Conservation (phyloP, 2,113 vertebrate species). For the Conger conger region DNA sequence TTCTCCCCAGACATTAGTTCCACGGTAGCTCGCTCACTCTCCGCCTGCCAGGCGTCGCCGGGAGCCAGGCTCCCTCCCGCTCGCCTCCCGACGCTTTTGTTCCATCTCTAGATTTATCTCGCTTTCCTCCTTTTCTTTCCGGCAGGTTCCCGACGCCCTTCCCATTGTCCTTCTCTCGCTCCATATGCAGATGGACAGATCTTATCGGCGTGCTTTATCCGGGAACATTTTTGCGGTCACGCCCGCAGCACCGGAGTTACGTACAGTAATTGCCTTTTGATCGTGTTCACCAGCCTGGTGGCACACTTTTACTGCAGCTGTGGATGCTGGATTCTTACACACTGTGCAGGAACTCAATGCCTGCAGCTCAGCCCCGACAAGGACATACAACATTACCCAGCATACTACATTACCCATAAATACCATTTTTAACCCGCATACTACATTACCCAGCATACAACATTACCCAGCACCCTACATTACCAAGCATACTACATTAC, state of each 20-base stretch:
- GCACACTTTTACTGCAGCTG: neutral
- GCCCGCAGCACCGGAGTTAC: neutral
- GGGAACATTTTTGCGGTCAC: too few species aligned
- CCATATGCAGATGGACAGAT: constrained; percentile 22
- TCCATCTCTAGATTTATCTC: constrained; percentile 32
- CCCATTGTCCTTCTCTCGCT: constrained; percentile 23
- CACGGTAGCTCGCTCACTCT: neutral
- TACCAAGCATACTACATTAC: too few species aligned
- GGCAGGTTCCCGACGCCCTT: constrained; percentile 29
- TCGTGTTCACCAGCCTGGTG: neutral
- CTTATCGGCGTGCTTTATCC: neutral
- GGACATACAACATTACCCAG: too few species aligned
- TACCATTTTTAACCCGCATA: too few species aligned
- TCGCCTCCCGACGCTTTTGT: constrained; percentile 20
- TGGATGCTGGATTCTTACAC: neutral
- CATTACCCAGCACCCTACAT: too few species aligned
- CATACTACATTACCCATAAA: neutral
- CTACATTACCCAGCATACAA: too few species aligned
- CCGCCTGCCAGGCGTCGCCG: too few species aligned
- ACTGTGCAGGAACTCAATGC: neutral
- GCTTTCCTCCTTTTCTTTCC: constrained; percentile 19
- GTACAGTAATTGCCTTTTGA: too few species aligned
- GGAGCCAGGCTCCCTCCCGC: neutral
- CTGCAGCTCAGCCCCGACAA: neutral
- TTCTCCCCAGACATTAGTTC: neutral